phyloP scores from a whole-genome alignment of 2,797 vertebrate species.

The Semotilus atromaculatus region DNA sequence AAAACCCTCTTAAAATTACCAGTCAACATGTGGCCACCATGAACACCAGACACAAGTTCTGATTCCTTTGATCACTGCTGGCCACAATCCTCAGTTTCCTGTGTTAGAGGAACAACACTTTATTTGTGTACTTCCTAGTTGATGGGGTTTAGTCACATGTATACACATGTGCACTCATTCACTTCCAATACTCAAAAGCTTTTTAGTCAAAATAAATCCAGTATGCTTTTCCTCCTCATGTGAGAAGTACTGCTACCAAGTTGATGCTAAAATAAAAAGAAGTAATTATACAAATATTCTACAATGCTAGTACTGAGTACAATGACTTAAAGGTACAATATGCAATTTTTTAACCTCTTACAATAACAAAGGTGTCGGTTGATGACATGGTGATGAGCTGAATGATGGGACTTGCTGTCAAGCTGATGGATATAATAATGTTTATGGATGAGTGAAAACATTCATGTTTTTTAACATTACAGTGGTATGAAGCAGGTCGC shows the following conservation, averaged over 20 bases:
- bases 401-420: too few species aligned
- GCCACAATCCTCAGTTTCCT: conserved; percentile 60
- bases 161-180: conserved; percentile 2
- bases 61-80: conserved; percentile 69
- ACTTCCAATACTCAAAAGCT: background rate
- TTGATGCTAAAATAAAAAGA: background rate
- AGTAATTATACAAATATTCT: background rate
- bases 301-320: background rate
- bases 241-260: background rate
- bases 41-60: conserved; percentile 58
- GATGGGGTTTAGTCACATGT: conserved; percentile 42
- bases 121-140: conserved; percentile 63
- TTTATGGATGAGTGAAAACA: too few species aligned
- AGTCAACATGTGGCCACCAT: conserved; percentile 61
- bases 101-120: conserved; percentile 57
- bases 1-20: conserved; percentile 55
- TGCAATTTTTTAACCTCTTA: too few species aligned
- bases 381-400: too few species aligned
- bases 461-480: too few species aligned
- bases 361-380: too few species aligned
- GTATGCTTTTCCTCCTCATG: background rate
- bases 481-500: too few species aligned
- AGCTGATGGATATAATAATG: too few species aligned
- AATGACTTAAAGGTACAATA: background rate
- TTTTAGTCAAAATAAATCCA: conserved; percentile 1